Base-by-base conservation (phyloP, 2,113 vertebrate genomes). In the Phasianus colchicus region DNA sequence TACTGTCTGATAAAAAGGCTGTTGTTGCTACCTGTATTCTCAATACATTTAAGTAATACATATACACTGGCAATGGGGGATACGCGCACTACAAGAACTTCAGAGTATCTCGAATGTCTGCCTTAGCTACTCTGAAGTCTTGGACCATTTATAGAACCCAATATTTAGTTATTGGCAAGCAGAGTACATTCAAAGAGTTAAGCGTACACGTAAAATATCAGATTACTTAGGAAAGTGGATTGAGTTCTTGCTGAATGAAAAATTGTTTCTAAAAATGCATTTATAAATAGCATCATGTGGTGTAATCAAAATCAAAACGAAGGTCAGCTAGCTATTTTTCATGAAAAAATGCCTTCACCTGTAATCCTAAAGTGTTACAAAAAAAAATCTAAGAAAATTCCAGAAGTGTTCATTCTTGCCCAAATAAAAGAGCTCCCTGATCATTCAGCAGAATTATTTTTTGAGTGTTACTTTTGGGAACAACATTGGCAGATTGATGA, bases 71-170 rank as follows among this genome's bases (percentile, higher is more conserved):
- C 16, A 25, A 0, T 54, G 45, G 36, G 69, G 69, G 16, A 66
- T n/a, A 11, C 1, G 0, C 0, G 7, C 29, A 65, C 10, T 1
- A 0, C 10, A 30, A 65, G 10, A n/a, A 9, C 48, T 87, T 70
- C 85, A 83, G 58, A 65, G 18, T n/a, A 25, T 40, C 47, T 20
- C 38, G 1, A 36, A 57, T 32, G 63, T 14, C 19, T 83, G 48
- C 36, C 30, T 61, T 8, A 22, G 19, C 16, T 67, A 36, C 29
- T 66, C 5, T 5, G 15, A 12, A 15, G 4, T 72, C 78, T 83
- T 45, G 75, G 34, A 16, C 8, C 5, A 0, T 0, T n/a, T 32
- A 48, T 29, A 89, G 69, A 75, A 47, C 2, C 38, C 43, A n/a
- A 2, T 13, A 20, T 3, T 17, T 54, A 30, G 52, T 15, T 54